Evolutionary conservation across 1,140 invertebrate species (phyloP).

Genomic region (Cydia fagiglandana): DNA sequence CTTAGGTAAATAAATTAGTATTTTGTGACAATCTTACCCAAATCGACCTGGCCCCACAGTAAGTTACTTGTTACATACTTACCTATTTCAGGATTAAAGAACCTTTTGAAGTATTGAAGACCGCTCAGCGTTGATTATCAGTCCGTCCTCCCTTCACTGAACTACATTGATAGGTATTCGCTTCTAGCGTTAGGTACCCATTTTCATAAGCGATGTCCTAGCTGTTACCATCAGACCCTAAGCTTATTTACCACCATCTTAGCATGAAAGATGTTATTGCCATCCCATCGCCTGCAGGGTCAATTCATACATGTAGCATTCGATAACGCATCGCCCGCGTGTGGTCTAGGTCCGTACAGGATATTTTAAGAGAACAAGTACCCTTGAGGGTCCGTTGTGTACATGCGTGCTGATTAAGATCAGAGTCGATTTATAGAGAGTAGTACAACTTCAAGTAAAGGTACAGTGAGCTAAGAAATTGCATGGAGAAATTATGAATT

Average conservation of each 20-base stretch:
- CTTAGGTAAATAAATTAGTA: too few relatives aligned
- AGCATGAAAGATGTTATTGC: neutral
- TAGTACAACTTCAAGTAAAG: neutral
- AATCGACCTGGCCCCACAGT: too few relatives aligned
- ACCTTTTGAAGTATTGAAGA: too few relatives aligned
- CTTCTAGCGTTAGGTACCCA: too few relatives aligned
- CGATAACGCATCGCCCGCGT: conserved; percentile 19
- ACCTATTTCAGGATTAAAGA: too few relatives aligned
- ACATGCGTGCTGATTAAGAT: neutral
- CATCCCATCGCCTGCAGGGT: neutral
- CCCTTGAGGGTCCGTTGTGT: neutral
- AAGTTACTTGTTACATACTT: too few relatives aligned
- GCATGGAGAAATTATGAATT: too few relatives aligned
- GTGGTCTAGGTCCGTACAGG: neutral
- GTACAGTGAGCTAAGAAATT: neutral
- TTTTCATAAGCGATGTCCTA: too few relatives aligned
- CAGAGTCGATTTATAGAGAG: neutral
- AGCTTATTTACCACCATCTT: neutral
- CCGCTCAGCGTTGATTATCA: too few relatives aligned
- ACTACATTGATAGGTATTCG: neutral
- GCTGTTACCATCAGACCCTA: neutral
- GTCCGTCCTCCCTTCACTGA: neutral
- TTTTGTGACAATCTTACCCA: too few relatives aligned
- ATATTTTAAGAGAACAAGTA: neutral
- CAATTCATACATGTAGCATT: neutral